A percentile compares a stretch with the other conserved stretches of the same genome.
phyloP scores from a whole-genome alignment of 1,140 invertebrate genomes.

The Drosophila kohkoa region DNA sequence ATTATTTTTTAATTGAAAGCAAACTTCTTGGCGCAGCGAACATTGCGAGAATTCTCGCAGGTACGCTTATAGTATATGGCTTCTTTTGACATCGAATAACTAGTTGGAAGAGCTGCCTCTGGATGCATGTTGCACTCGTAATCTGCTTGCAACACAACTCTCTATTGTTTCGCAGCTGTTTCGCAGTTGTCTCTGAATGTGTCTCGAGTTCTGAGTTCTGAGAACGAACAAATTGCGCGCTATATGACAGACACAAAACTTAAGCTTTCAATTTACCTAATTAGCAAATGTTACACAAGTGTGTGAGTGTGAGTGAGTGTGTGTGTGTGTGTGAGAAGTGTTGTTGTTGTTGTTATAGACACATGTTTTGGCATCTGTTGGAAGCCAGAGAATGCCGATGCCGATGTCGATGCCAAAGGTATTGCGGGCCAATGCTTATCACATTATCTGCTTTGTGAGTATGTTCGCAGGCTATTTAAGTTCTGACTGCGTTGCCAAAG shows the following conservation, averaged over 20 bases:
- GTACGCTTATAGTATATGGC: not conserved
- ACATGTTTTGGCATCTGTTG: slow-evolving; percentile 33
- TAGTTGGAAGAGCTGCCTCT: not conserved
- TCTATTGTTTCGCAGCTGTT: slow-evolving; percentile 6
- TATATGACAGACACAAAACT: slow-evolving; percentile 52
- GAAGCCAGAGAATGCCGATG: slow-evolving; percentile 2
- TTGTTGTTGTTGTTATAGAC: slow-evolving; percentile 18
- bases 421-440: slow-evolving; percentile 56
- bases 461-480: slow-evolving; percentile 52
- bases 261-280: slow-evolving; percentile 76
- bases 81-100: not conserved
- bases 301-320: not conserved
- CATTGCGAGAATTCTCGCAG: too few relatives aligned
- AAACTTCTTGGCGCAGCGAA: too few relatives aligned
- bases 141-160: not conserved
- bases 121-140: not conserved
- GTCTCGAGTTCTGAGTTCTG: slow-evolving; percentile 32
- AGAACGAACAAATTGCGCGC: slow-evolving; percentile 24
- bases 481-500: slow-evolving; percentile 36
- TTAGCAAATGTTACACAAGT: slow-evolving; percentile 48
- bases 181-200: slow-evolving; percentile 16
- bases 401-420: slow-evolving; percentile 3
- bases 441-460: slow-evolving; percentile 53
- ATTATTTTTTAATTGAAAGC: too few relatives aligned
- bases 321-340: not conserved